phyloP scores from a whole-genome alignment of 2,113 vertebrate genomes.

The Lamprologus callipterus region DNA sequence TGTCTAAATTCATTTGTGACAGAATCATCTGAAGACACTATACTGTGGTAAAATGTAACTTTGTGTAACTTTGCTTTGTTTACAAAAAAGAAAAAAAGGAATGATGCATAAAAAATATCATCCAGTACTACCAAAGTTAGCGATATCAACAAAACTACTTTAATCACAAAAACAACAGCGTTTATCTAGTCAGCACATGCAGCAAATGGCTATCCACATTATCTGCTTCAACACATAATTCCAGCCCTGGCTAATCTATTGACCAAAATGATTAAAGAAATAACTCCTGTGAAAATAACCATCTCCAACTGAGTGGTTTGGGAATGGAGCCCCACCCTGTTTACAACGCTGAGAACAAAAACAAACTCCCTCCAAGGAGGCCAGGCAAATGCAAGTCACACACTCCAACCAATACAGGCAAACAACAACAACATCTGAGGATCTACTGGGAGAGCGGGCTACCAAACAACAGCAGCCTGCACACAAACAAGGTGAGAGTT shows the following conservation, averaged over 20 bases:
- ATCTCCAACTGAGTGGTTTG: constrained; percentile 47
- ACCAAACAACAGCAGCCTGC: constrained; percentile 40
- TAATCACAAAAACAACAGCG: constrained; percentile 17
- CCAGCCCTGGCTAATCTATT: constrained; percentile 37
- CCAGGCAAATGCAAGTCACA: constrained; percentile 55
- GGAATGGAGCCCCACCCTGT: constrained; percentile 56
- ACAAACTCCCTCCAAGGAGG: constrained; percentile 68
- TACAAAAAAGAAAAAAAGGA: background rate
- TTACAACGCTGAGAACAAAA: constrained; percentile 57
- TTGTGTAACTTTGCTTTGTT: background rate
- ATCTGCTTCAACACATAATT: constrained; percentile 35
- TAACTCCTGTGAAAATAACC: constrained; percentile 44
- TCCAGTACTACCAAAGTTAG: background rate
- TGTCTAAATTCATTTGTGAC: background rate
- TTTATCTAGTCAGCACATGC: constrained; percentile 24
- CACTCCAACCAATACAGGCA: constrained; percentile 39
- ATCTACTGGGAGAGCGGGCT: constrained; percentile 51
- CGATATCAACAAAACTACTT: background rate
- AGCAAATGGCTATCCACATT: background rate
- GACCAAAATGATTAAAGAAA: constrained; percentile 39
- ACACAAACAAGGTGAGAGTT: constrained; percentile 41
- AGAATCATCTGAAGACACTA: background rate
- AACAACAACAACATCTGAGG: constrained; percentile 59
- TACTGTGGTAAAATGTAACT: background rate
- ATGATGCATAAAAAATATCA: background rate